phyloP scores from a whole-genome alignment of 2,113 vertebrate genomes.

The Podilymbus podiceps region DNA sequence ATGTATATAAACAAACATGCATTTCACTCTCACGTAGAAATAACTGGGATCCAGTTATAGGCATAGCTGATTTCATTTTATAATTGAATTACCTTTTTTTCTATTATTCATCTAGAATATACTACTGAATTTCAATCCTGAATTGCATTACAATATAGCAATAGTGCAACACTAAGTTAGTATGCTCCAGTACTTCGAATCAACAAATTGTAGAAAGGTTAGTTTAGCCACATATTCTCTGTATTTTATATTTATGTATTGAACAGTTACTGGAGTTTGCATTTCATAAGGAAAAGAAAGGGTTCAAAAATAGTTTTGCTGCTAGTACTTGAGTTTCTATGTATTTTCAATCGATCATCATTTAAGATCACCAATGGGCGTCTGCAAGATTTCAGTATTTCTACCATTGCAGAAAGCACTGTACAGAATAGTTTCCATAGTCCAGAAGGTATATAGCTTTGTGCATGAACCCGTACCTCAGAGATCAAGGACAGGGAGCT shows the following conservation, averaged over 20 bases:
- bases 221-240: background rate
- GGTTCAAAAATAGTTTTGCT: background rate
- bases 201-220: background rate
- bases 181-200: background rate
- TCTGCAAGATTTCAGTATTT: background rate
- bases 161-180: background rate
- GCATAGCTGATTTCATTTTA: background rate
- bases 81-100: background rate
- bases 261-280: background rate
- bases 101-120: background rate
- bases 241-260: background rate
- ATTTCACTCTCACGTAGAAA: background rate
- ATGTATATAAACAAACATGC: background rate
- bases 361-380: background rate
- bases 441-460: background rate
- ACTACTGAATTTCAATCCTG: background rate
- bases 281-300: background rate
- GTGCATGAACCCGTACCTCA: background rate
- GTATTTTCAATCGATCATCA: background rate
- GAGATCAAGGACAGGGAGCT: background rate
- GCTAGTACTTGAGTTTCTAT: background rate
- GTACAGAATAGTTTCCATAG: background rate
- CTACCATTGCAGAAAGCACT: background rate
- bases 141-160: background rate
- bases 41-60: background rate